Conservation (phyloP, 2,888 invertebrate species). For the Malthinus seriepunctatus region DNA sequence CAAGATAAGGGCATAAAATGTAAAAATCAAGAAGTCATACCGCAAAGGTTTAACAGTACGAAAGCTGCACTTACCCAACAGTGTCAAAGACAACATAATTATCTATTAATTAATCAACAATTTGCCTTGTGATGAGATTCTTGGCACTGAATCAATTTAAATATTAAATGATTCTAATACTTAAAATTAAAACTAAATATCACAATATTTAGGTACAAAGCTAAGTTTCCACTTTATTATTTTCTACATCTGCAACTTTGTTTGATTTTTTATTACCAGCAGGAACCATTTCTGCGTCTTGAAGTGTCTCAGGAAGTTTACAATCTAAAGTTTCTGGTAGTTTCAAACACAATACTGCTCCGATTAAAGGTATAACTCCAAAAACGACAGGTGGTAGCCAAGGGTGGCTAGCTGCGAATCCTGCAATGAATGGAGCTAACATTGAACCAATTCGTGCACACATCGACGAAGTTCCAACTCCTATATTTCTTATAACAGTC, state of each 20-base stretch:
- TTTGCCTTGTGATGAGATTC: too few species aligned
- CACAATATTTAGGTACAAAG: neutral
- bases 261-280: constrained; percentile 31
- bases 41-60: too few species aligned
- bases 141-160: too few species aligned
- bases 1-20: too few species aligned
- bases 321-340: constrained; percentile 80
- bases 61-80: too few species aligned
- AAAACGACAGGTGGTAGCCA: constrained; percentile 76
- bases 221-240: constrained; percentile 17
- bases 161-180: too few species aligned
- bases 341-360: constrained; percentile 67
- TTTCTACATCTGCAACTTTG: neutral
- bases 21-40: too few species aligned
- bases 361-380: constrained; percentile 69
- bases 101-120: too few species aligned
- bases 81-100: too few species aligned
- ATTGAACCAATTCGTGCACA: constrained; percentile 86
- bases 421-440: constrained; percentile 79
- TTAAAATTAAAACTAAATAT: too few species aligned
- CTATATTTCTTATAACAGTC: constrained; percentile 84
- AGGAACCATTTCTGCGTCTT: constrained; percentile 73
- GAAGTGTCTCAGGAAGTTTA: constrained; percentile 77
- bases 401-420: constrained; percentile 57
- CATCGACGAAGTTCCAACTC: constrained; percentile 84